phyloP scores from a whole-genome alignment of 1,140 invertebrate species.

The Scaptomyza graminum region DNA sequence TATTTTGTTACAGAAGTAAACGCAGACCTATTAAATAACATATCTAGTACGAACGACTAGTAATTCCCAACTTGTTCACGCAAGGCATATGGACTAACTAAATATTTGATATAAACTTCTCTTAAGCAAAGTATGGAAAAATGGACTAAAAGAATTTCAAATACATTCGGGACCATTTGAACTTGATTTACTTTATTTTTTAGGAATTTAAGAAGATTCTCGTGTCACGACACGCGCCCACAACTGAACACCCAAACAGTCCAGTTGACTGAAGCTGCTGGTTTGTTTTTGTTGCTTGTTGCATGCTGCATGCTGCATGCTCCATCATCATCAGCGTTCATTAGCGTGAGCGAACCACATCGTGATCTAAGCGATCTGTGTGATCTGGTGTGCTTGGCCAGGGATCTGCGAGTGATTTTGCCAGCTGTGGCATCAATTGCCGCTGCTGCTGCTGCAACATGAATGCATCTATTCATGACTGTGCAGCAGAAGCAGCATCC shows the following conservation, averaged over 20 bases:
- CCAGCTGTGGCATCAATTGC: constrained; percentile 45
- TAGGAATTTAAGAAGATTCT: background rate
- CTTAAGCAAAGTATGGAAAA: no score
- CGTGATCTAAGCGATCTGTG: constrained; percentile 65
- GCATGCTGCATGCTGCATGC: constrained; percentile 34
- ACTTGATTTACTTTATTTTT: background rate
- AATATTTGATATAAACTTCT: no score
- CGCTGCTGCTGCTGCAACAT: constrained; percentile 36
- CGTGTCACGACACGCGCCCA: background rate
- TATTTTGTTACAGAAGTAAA: no score
- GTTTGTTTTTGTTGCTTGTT: background rate
- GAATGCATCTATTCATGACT: constrained; percentile 59
- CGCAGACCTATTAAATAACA: no score
- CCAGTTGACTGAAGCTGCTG: constrained; percentile 11
- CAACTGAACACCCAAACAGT: constrained; percentile 1
- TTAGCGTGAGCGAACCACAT: constrained; percentile 77
- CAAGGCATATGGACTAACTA: no score
- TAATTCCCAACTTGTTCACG: no score
- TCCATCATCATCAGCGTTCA: constrained; percentile 77
- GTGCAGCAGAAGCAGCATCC: constrained; percentile 28
- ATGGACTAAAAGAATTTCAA: no score
- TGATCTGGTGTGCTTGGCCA: constrained; percentile 20
- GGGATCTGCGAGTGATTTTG: constrained; percentile 17
- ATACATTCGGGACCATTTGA: background rate
- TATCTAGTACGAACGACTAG: no score